A percentile compares a stretch with the other conserved stretches of the same genome.
phyloP scores from a whole-genome alignment of 2,888 invertebrate species.

The Malachius bipustulatus region DNA sequence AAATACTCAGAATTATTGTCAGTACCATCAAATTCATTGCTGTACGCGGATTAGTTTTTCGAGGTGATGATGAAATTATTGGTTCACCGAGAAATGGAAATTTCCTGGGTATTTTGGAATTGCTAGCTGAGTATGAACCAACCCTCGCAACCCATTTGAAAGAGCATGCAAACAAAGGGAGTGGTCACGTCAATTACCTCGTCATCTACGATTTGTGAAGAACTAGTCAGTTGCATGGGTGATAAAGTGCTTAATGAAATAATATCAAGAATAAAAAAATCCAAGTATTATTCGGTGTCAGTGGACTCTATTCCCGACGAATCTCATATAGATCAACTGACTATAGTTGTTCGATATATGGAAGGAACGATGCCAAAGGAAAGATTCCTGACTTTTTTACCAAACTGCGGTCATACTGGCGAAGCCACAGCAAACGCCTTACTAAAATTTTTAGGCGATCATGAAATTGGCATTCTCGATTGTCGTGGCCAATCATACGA shows the following conservation, averaged over 20 bases:
- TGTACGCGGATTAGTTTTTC: constrained; percentile 18
- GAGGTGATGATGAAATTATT: constrained; percentile 17
- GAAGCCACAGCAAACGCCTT: constrained; percentile 16
- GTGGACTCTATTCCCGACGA: constrained; percentile 20
- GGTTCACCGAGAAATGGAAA: constrained; percentile 19
- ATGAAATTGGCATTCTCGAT: constrained; percentile 18
- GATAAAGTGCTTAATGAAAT: constrained; percentile 12
- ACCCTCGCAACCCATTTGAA: constrained; percentile 8
- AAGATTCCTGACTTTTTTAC: constrained; percentile 21
- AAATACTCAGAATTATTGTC: constrained; percentile 17
- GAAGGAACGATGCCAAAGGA: constrained; percentile 19
- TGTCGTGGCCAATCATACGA: constrained; percentile 22
- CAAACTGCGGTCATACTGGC: constrained; percentile 15
- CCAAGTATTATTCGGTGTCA: constrained; percentile 21
- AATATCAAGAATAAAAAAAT: constrained; percentile 11
- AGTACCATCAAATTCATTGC: constrained; percentile 19
- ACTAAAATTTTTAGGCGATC: constrained; percentile 16
- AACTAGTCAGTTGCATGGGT: constrained; percentile 15
- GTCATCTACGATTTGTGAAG: constrained; percentile 18
- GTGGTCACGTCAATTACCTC: constrained; percentile 14
- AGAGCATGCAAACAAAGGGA: constrained; percentile 12
- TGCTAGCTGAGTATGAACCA: constrained; percentile 18
- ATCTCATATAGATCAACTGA: constrained; percentile 20
- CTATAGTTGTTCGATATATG: constrained; percentile 17
- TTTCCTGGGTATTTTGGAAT: constrained; percentile 18